Percentiles rank a stretch among this genome's conserved stretches.
Evolutionary conservation across 2,113 vertebrate genomes (phyloP).

Genomic region (Acanthochromis polyacanthus): DNA sequence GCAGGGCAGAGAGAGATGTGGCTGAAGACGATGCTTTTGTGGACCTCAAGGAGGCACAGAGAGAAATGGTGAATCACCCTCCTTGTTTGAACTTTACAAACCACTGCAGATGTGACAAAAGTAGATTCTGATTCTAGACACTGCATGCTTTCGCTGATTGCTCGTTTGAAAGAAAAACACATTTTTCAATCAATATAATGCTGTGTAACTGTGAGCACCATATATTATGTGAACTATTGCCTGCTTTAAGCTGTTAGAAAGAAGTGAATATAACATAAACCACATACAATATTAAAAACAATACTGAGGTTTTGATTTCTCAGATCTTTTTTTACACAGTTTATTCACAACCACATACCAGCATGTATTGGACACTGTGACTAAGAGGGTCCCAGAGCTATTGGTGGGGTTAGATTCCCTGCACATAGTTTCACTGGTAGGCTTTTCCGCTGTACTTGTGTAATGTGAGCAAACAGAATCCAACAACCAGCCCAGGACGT

Average conservation of each 20-base stretch:
- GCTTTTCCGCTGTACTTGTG: constrained; percentile 46
- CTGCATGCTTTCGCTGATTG: constrained; percentile 5
- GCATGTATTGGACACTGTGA: constrained; percentile 9
- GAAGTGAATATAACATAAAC: not conserved
- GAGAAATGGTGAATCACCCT: constrained; percentile 59
- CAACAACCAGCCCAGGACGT: constrained; percentile 4
- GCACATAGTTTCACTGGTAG: constrained; percentile 8
- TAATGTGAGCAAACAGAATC: constrained; percentile 45
- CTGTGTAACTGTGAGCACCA: constrained; percentile 2
- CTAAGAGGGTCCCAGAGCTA: constrained; percentile 18
- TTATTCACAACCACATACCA: not conserved
- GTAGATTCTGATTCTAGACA: constrained; percentile 7
- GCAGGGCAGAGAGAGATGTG: constrained; percentile 36
- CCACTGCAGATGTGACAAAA: not conserved
- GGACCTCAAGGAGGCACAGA: constrained; percentile 72
- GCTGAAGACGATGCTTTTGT: constrained; percentile 44
- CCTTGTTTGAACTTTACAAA: constrained; percentile 2
- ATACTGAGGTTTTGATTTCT: too few relatives aligned
- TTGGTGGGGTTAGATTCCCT: constrained; percentile 23
- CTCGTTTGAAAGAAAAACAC: constrained; percentile 10
- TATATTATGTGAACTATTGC: not conserved
- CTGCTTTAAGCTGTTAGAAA: not conserved
- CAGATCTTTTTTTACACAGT: too few relatives aligned
- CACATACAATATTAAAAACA: too few relatives aligned
- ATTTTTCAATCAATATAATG: constrained; percentile 13